phyloP scores from a whole-genome alignment of 2,113 vertebrate species.

The Narcine bancroftii region DNA sequence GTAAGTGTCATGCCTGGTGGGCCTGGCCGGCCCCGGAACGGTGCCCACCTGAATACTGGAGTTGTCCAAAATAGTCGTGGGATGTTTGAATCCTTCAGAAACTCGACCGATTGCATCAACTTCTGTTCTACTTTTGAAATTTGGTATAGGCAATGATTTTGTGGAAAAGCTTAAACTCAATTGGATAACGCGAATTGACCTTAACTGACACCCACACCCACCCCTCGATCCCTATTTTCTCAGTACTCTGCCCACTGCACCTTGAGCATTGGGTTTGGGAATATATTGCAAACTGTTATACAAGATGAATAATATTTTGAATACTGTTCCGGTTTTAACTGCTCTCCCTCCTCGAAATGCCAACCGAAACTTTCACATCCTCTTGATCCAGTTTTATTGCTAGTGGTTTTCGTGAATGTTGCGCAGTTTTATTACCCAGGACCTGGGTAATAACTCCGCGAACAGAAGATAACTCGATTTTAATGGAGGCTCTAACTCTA shows the following conservation, averaged over 20 bases:
- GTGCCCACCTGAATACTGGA: not conserved
- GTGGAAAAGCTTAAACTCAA: not conserved
- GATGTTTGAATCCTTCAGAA: not conserved
- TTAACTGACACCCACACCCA: not conserved
- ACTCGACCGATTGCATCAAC: not conserved
- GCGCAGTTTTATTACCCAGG: not conserved
- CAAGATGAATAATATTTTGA: not conserved
- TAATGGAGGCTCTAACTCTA: not conserved
- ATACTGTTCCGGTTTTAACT: not conserved
- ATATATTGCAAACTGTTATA: not conserved
- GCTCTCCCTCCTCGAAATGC: not conserved
- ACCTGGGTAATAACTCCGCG: not conserved
- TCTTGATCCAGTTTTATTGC: not conserved
- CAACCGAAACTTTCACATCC: not conserved
- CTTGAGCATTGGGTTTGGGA: not conserved
- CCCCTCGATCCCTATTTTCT: not conserved
- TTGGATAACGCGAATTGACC: not conserved
- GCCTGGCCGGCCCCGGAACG: too few species aligned
- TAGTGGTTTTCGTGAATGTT: not conserved
- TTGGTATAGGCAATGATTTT: not conserved
- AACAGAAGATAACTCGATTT: not conserved
- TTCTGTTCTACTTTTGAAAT: not conserved
- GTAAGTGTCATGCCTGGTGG: slow-evolving; percentile 15
- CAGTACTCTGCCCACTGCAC: not conserved
- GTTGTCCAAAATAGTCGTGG: not conserved